These are phyloP conservation scores for Silurus glanis DNA, from an alignment of 2,113 vertebrate species.

Conservation along the genomic window DNA sequence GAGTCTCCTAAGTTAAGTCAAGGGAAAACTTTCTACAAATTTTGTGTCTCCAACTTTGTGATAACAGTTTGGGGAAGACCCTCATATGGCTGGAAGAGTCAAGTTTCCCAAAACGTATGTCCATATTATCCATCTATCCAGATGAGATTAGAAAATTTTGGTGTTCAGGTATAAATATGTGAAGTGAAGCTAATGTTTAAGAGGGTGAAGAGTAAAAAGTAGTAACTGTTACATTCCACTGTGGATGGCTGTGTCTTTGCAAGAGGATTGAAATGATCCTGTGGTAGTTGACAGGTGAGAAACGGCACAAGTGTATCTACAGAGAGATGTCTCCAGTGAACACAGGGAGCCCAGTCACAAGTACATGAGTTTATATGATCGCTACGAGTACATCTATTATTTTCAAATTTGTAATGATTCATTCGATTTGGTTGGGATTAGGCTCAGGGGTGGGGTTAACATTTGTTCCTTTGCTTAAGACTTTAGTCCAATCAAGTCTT, in stretches of 20 bases:
- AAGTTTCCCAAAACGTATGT: too few species aligned
- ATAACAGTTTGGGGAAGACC: too few species aligned
- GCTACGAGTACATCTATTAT: neutral
- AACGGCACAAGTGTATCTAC: slow-evolving; percentile 64
- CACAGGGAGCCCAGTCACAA: slow-evolving; percentile 16
- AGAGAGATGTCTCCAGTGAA: slow-evolving; percentile 66
- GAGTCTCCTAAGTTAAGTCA: too few species aligned
- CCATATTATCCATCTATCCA: too few species aligned
- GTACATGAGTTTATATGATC: neutral
- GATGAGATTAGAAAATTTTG: too few species aligned
- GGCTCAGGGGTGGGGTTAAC: neutral
- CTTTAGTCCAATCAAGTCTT: neutral
- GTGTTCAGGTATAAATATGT: neutral
- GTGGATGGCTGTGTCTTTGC: slow-evolving; percentile 59
- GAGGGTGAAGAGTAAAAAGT: neutral
- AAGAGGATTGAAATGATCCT: slow-evolving; percentile 62
- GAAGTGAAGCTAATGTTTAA: neutral
- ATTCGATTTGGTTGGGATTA: neutral
- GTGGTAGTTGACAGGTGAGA: slow-evolving; percentile 75
- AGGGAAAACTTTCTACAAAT: too few species aligned
- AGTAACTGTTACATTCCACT: neutral
- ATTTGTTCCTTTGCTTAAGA: neutral
- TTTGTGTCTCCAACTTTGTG: too few species aligned
- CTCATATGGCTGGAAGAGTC: too few species aligned
- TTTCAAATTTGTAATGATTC: neutral